Evolutionary conservation across 2,888 invertebrate species (phyloP), one percentile per base, ranked within the genome.

Genomic region (Priocnemis perturbator): DNA sequence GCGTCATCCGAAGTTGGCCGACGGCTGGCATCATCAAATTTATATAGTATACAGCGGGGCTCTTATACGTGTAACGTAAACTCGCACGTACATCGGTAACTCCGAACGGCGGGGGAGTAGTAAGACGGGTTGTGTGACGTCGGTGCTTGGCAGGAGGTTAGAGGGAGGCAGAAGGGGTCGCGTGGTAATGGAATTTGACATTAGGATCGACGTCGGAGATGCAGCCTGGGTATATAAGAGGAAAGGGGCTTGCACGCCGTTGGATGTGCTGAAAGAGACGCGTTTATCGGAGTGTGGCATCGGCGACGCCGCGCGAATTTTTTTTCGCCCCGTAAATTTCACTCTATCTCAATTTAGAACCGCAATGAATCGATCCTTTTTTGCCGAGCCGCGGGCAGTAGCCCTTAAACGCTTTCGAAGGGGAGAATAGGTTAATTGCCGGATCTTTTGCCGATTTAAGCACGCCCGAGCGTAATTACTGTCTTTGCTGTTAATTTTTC

Each of bases 101-200:
- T 14, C 4, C 11, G 5, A 5, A 26, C 26, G 26, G 26, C 26
- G 26, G 2, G 26, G 26, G 26, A 26, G 26, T 26, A 5, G 59
- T 15, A 9, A 37, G 37, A 26, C 7, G 47, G 7, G 3, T 15
- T n/a, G 19, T n/a, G 37, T 7, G 59, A 17, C 45, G 59, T n/a
- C 20, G 21, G n/a, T 44, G 50, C n/a, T 50, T 50, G n/a, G 45
- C 20, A 37, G 52, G 23, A n/a, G 64, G 55, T n/a, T 14, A 20
- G 58, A 9, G 58, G 2, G 55, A 15, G 14, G 9, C 3, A 20
- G 53, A n/a, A n/a, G 53, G 5, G 15, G 48, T n/a, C 26, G 21
- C 14, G 64, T 60, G 74, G 81, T 83, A 83, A 83, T 83, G 80
- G 82, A 83, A 82, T 81, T 82, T 83, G 81, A 82, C 82, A 81